Conservation (phyloP, 2,797 vertebrate species). For the Xiphophorus birchmanni region DNA sequence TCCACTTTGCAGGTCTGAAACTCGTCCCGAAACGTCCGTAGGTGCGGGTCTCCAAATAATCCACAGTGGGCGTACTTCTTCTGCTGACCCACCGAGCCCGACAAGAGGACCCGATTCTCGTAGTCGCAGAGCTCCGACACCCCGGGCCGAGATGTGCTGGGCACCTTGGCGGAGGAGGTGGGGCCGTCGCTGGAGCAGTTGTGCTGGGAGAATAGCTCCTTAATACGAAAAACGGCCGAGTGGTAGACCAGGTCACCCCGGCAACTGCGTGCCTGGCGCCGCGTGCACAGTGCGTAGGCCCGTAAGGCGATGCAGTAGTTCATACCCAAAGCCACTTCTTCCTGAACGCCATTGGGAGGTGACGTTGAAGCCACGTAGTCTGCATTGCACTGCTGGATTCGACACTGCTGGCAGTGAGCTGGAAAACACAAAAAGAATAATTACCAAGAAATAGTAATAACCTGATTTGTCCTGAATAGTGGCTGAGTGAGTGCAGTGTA, state of each 20-base stretch:
- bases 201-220: constrained; percentile 84
- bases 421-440: constrained; percentile 21
- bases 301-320: constrained; percentile 86
- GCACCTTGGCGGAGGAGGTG: constrained; percentile 78
- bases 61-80: constrained; percentile 86
- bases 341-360: constrained; percentile 78
- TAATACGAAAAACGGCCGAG: constrained; percentile 84
- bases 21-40: constrained; percentile 86
- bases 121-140: constrained; percentile 82
- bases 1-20: constrained; percentile 89
- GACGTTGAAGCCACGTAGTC: constrained; percentile 84
- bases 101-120: constrained; percentile 71
- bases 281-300: constrained; percentile 83
- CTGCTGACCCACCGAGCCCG: constrained; percentile 63
- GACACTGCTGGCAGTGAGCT: constrained; percentile 85
- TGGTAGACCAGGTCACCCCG: constrained; percentile 86
- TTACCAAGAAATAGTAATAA: not conserved
- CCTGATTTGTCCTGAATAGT: not conserved
- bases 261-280: constrained; percentile 81
- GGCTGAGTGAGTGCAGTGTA: not conserved
- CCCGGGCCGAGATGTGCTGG: constrained; percentile 71
- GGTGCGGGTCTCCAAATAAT: constrained; percentile 87
- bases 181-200: constrained; percentile 87
- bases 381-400: constrained; percentile 85
- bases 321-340: constrained; percentile 75